Evolutionary conservation across 1,140 invertebrate genomes (phyloP).

Genomic region (Cherax quadricarinatus): DNA sequence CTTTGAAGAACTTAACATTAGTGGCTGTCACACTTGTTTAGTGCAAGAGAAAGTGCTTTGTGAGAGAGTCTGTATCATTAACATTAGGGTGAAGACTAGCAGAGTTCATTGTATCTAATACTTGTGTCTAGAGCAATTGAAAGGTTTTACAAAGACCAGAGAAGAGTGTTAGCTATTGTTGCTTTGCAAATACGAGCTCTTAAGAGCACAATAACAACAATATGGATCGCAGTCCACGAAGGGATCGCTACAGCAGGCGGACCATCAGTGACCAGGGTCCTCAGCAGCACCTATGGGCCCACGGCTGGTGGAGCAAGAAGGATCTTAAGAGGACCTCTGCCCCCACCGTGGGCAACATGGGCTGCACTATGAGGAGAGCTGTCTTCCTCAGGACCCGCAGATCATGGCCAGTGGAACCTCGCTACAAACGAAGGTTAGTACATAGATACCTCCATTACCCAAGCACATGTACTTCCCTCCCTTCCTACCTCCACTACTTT

Average conservation of each 20-base stretch:
- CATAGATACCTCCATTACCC: no score
- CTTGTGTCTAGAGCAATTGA: no score
- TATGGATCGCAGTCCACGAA: conserved; percentile 44
- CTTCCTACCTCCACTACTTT: no score
- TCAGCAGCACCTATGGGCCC: conserved; percentile 63
- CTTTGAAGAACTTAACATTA: no score
- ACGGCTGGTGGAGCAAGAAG: conserved; percentile 61
- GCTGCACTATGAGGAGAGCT: conserved; percentile 24
- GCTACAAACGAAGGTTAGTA: conserved; percentile 59
- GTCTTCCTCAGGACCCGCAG: conserved; percentile 51
- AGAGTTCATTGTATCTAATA: no score
- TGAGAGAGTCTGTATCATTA: no score
- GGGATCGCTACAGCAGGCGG: conserved; percentile 54
- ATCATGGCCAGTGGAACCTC: conserved; percentile 61
- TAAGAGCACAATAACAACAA: background rate
- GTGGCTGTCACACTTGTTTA: no score
- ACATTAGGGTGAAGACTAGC: no score
- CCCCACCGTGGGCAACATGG: conserved; percentile 34
- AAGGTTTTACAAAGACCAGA: no score
- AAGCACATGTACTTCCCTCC: no score
- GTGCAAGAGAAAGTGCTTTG: no score
- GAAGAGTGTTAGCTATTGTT: background rate
- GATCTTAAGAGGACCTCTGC: conserved; percentile 56
- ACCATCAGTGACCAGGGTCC: conserved; percentile 65
- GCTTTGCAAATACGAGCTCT: background rate